These are phyloP conservation scores for Microctenopoma lineatum DNA, from an alignment of 2,797 vertebrate genomes.

Conservation along the genomic window DNA sequence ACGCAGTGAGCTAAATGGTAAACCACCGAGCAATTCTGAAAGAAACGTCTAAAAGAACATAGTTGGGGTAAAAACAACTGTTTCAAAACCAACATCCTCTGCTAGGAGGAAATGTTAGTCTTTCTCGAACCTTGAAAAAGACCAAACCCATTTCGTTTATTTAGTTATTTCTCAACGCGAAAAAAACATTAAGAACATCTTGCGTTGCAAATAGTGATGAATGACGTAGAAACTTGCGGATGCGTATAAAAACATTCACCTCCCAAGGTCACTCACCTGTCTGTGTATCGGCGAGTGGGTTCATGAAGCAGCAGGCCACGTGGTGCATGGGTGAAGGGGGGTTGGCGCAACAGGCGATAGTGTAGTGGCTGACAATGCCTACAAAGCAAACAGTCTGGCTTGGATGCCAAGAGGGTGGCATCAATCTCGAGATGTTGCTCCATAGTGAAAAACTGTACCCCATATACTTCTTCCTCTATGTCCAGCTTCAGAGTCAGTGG, in stretches of 20 bases:
- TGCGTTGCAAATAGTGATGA: background rate
- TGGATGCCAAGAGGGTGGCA: conserved; percentile 92
- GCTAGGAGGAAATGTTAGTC: background rate
- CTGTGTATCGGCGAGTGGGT: conserved; percentile 87
- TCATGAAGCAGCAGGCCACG: conserved; percentile 83
- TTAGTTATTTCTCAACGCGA: conserved; percentile 4
- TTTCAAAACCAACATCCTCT: conserved; percentile 30
- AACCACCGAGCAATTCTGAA: conserved; percentile 34
- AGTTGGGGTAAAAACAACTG: conserved; percentile 19
- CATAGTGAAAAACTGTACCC: conserved; percentile 96
- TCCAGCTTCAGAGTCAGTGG: conserved; percentile 92
- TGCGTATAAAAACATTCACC: conserved; percentile 35
- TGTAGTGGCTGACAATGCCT: conserved; percentile 86
- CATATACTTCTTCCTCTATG: conserved; percentile 88
- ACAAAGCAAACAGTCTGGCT: conserved; percentile 85
- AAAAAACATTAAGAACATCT: background rate
- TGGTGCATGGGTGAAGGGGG: conserved; percentile 84
- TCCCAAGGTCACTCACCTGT: conserved; percentile 88
- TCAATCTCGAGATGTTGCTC: conserved; percentile 97
- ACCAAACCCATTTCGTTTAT: background rate
- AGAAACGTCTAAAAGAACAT: conserved; percentile 30
- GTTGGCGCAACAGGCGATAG: conserved; percentile 91
- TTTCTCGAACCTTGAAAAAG: conserved; percentile 13
- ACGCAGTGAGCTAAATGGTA: conserved; percentile 36
- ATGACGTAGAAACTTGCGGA: background rate